Percentiles rank a stretch among this genome's conserved stretches.
Evolutionary conservation across 2,797 vertebrate species (phyloP).

Genomic region (Sciurus carolinensis): DNA sequence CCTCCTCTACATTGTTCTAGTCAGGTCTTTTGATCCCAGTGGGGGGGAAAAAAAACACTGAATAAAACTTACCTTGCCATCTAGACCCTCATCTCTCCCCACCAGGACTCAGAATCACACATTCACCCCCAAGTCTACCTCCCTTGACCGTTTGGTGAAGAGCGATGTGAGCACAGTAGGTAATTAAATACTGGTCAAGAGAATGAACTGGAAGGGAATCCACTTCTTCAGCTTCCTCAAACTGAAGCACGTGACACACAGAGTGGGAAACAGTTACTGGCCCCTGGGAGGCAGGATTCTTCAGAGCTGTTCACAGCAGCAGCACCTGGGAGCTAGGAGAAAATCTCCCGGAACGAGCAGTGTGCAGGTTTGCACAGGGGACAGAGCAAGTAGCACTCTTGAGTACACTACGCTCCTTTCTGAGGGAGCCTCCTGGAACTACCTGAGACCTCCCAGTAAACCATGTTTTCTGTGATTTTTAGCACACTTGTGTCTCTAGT

Average conservation of each 20-base stretch:
- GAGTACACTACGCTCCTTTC: background rate
- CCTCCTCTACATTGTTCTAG: too few relatives aligned
- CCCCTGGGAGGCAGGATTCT: background rate
- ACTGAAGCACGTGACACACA: background rate
- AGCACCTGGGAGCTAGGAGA: background rate
- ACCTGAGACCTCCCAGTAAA: constrained; percentile 24
- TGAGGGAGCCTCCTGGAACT: background rate
- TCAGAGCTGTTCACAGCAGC: background rate
- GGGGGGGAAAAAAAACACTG: too few relatives aligned
- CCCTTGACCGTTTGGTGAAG: constrained; percentile 9
- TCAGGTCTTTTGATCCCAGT: too few relatives aligned
- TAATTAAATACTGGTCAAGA: constrained; percentile 55
- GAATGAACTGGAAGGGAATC: constrained; percentile 14
- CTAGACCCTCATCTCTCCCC: background rate
- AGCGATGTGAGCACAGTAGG: constrained; percentile 31
- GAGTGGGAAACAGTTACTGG: background rate
- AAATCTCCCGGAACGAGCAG: background rate
- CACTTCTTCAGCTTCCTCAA: background rate
- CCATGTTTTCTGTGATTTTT: constrained; percentile 7
- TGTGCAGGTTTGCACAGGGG: background rate
- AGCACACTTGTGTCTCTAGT: background rate
- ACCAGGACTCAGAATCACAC: background rate
- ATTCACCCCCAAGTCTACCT: background rate
- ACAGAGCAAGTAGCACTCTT: constrained; percentile 19
- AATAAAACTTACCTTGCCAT: too few relatives aligned